Evolutionary conservation across 2,113 vertebrate species (phyloP), one percentile per base, ranked within the genome.

Genomic region (Oxyruncus cristatus): DNA sequence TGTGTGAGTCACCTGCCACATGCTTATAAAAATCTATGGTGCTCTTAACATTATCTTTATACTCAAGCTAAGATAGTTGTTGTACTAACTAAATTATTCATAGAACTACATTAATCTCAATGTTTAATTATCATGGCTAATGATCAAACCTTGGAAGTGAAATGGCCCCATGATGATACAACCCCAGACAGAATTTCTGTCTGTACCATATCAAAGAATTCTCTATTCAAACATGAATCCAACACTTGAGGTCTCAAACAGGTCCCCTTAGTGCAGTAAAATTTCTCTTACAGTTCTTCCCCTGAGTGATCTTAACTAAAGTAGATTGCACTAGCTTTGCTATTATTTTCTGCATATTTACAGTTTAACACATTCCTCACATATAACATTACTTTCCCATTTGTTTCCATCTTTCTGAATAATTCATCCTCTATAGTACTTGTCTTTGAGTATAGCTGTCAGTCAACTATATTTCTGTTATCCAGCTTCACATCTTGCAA

Each of bases 71-170:
- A 92, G 27, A 61, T n/a, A 89, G 35, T 53, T 89, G 84, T 87
- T 91, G 62, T 37, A 49, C 33, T 65, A 63, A 59, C 46, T 93
- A 75, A 89, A 89, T 92, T 88, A 76, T 92, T 96, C 67, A 83
- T 42, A 88, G 53, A 77, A 70, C 63, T 66, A 18, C 28, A 58
- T 88, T 83, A 61, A 85, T 92, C 74, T 92, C 50, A 62, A 89
- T 90, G 37, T 75, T 92, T 88, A 88, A 76, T 96, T 92, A 88
- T 85, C 4, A 0, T 77, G 33, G 41, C 59, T 86, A 76, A 88
- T 83, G 71, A 85, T 86, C 15, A 50, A 88, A 92, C 85, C 14
- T 91, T 59, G 39, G 9, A 89, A 74, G 37, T 62, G 92, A 85
- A 96, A 76, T 79, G 35, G 6, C 95, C 76, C 83, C 67, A 13